Evolutionary conservation across 2,797 vertebrate species (phyloP).

Genomic region (Sebastes iracundus): DNA sequence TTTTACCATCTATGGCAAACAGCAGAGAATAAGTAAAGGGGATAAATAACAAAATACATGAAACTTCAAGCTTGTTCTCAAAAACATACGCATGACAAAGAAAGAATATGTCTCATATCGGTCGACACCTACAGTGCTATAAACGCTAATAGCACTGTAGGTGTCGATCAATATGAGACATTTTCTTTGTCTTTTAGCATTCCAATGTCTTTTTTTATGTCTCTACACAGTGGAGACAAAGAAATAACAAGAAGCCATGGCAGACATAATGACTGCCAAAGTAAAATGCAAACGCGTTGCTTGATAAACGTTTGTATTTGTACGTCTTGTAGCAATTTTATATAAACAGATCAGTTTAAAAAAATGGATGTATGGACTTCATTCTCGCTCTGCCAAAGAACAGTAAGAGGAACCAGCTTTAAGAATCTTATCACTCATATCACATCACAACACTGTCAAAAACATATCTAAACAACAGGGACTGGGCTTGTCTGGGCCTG

Average conservation of each 20-base stretch:
- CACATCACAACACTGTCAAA: neutral
- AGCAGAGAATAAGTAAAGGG: neutral
- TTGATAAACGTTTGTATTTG: neutral
- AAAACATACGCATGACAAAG: neutral
- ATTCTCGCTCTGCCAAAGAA: neutral
- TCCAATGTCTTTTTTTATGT: neutral
- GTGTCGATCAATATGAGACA: neutral
- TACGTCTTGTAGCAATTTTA: neutral
- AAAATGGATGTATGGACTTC: neutral
- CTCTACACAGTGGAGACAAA: neutral
- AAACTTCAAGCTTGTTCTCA: neutral
- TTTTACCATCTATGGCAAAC: neutral
- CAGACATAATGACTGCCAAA: neutral
- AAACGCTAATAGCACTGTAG: neutral
- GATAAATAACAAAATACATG: neutral
- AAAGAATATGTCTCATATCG: neutral
- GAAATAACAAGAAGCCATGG: neutral
- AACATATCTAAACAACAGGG: neutral
- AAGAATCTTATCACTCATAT: neutral
- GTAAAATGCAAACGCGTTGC: neutral
- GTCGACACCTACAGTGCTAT: neutral
- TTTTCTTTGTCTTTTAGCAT: neutral
- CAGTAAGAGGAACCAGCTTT: neutral
- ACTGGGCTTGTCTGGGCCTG: neutral
- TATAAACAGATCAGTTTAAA: neutral